phyloP scores from a whole-genome alignment of 2,888 invertebrate species.

The Lapara coniferarum region DNA sequence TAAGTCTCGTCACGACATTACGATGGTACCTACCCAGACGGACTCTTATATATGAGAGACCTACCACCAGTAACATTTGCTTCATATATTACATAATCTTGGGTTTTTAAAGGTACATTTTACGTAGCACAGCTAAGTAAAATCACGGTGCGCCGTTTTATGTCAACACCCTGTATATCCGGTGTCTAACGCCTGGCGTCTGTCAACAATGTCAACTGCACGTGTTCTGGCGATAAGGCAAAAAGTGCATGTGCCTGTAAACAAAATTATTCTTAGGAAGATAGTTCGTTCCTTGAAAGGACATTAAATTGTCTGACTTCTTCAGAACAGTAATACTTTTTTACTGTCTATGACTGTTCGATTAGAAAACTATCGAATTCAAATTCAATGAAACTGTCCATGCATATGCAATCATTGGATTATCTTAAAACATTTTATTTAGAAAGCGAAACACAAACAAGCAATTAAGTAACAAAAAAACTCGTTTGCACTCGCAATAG shows the following conservation, averaged over 20 bases:
- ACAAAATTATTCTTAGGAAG: not conserved
- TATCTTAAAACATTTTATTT: conserved; percentile 3
- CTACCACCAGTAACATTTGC: too few relatives aligned
- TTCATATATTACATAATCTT: too few relatives aligned
- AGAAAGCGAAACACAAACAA: conserved; percentile 12
- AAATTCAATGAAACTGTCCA: not conserved
- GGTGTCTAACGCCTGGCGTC: conserved; percentile 6
- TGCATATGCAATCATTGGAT: conserved; percentile 3
- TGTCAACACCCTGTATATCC: not conserved
- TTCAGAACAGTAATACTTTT: not conserved
- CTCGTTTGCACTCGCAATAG: conserved; percentile 7
- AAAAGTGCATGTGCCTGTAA: not conserved
- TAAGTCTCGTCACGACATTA: too few relatives aligned
- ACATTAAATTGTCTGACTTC: not conserved
- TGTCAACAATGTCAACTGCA: conserved; percentile 19
- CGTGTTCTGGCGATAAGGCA: conserved; percentile 19
- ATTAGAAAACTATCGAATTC: not conserved
- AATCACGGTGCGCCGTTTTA: too few relatives aligned
- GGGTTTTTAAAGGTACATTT: too few relatives aligned
- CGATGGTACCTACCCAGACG: too few relatives aligned
- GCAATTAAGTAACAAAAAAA: conserved; percentile 13
- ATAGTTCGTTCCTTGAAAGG: not conserved
- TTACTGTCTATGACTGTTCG: not conserved
- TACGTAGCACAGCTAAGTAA: too few relatives aligned
- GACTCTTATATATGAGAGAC: too few relatives aligned